Evolutionary conservation across 1,140 invertebrate species (phyloP).

Genomic region (Druon quercuslanigerum): DNA sequence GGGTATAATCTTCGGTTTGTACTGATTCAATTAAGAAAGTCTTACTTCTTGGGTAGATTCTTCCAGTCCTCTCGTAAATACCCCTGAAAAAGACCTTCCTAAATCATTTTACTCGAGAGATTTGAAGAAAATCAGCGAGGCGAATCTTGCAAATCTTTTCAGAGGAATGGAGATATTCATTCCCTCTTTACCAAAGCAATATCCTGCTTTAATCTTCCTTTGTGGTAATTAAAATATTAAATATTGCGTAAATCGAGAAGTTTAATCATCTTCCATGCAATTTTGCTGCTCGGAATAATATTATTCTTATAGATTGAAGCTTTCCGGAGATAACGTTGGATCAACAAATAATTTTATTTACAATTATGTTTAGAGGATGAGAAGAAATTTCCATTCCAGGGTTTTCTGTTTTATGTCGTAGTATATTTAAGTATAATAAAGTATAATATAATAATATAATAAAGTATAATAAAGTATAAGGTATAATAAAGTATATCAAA

Average conservation of each 20-base stretch:
- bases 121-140: background rate
- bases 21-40: slow-evolving; percentile 18
- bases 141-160: slow-evolving; percentile 11
- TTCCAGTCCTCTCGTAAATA: background rate
- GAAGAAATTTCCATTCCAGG: no score
- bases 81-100: background rate
- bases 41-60: slow-evolving; percentile 10
- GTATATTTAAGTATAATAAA: no score
- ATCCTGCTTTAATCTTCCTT: background rate
- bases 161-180: background rate
- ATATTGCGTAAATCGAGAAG: background rate
- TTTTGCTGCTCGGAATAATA: no score
- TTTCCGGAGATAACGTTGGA: no score
- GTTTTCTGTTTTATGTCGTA: no score
- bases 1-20: slow-evolving; percentile 17
- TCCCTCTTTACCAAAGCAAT: background rate
- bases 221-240: background rate
- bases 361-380: no score
- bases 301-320: no score
- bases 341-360: no score
- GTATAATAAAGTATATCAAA: no score
- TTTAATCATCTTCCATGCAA: no score
- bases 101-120: background rate
- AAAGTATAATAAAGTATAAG: no score
- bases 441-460: no score